Evolutionary conservation across 2,797 vertebrate species (phyloP), one percentile per base, ranked within the genome.

Genomic region (Cyclopterus lumpus): DNA sequence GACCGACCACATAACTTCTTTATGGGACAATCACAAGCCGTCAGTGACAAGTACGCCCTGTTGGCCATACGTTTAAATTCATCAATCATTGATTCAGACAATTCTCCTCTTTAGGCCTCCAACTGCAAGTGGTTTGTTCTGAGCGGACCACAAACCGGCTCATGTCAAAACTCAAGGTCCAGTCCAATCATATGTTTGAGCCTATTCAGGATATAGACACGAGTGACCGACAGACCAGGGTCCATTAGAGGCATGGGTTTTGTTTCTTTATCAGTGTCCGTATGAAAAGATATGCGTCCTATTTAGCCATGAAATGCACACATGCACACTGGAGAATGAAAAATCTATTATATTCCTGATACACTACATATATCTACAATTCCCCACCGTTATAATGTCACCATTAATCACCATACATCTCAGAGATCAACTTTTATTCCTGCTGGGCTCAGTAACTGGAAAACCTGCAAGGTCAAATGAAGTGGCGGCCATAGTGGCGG

Each of bases 1-100:
- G 84, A 88, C 81, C 69, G 61, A 67, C 75, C 67, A 62, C 83
- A 82, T 85, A 71, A 75, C 79, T 76, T 87, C 85, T 91, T 90
- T 90, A 91, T 88, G 87, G 82, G 88, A 77, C 89, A 87, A 86
- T 90, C 82, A 58, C 79, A 80, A 84, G 77, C 87, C 70, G 76
- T 69, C 85, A 82, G 67, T 84, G 80, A 86, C 91, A 86, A 78
- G 79, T 83, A 87, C 79, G 54, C 55, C 70, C 77, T 76, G 83
- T 89, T 83, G 80, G 83, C 86, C 78, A 75, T 74, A 77, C 75
- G 80, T 69, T 82, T 88, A 90, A 88, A 88, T n/a, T 89, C 80
- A 85, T 46, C 72, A 61, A 69, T 86, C 89, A 86, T 81, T 86
- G 82, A 86, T 87, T 79, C 79, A 82, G 79, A 80, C 79, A 55